Percentiles rank a stretch among this genome's conserved stretches.
These are phyloP conservation scores for Nemoura dubitans DNA, from an alignment of 2,888 invertebrate species.

Conservation along the genomic window DNA sequence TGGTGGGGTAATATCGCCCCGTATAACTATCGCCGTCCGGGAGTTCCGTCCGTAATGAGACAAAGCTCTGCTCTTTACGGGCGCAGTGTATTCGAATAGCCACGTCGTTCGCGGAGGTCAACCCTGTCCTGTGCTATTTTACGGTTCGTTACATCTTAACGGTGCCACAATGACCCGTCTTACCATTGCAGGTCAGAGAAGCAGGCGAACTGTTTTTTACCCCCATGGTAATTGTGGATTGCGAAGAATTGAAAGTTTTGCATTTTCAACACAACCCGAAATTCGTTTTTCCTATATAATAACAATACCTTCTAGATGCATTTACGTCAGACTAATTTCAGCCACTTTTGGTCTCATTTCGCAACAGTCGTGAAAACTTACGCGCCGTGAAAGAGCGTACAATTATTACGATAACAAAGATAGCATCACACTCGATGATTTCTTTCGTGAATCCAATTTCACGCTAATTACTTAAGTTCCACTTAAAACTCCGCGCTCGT, in stretches of 20 bases:
- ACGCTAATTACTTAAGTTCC: constrained; percentile 4
- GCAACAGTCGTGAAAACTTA: not conserved
- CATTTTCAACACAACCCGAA: not conserved
- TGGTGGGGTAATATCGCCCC: constrained; percentile 22
- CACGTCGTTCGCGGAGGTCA: not conserved
- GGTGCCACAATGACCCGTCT: not conserved
- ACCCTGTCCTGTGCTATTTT: not conserved
- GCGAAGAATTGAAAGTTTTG: not conserved
- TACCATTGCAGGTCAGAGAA: not conserved
- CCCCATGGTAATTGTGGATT: not conserved
- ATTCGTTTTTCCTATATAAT: too few relatives aligned
- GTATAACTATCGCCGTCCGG: not conserved
- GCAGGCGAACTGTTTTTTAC: not conserved
- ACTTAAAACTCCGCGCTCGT: not conserved
- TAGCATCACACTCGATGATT: not conserved
- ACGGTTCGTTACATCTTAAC: not conserved
- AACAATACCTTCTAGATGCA: too few relatives aligned
- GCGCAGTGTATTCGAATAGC: not conserved
- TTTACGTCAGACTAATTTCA: too few relatives aligned
- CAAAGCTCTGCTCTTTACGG: constrained; percentile 5
- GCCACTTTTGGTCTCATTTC: too few relatives aligned
- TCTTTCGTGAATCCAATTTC: constrained; percentile 7
- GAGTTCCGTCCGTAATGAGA: not conserved
- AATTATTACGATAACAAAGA: constrained; percentile 7
- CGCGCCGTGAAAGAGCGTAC: not conserved